Evolutionary conservation across 1,140 invertebrate species (phyloP).

Genomic region (Popillia japonica): DNA sequence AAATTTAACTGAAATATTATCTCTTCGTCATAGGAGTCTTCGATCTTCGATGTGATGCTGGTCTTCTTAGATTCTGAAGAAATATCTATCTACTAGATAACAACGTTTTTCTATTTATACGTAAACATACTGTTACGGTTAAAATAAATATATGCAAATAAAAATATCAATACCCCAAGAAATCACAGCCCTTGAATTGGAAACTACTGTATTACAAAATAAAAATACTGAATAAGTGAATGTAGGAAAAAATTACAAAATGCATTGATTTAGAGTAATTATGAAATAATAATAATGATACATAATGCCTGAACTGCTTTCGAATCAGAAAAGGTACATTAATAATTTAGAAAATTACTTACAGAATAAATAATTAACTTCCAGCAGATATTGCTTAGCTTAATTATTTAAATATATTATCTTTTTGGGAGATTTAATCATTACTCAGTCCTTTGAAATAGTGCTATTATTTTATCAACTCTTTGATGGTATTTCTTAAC

Average conservation of each 20-base stretch:
- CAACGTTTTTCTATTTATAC: not conserved
- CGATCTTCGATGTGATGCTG: constrained; percentile 17
- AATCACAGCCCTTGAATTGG: constrained; percentile 7
- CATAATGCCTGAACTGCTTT: too few species aligned
- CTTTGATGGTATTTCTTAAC: too few species aligned
- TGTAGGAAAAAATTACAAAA: not conserved
- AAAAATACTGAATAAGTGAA: not conserved
- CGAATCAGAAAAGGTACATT: too few species aligned
- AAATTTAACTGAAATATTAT: constrained; percentile 2
- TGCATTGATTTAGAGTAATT: not conserved
- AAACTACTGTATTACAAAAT: constrained; percentile 16
- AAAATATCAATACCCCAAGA: not conserved
- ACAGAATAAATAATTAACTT: too few species aligned
- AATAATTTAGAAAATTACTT: too few species aligned
- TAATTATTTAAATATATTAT: too few species aligned
- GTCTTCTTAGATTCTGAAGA: not conserved
- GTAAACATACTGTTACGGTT: not conserved
- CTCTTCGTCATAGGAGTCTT: not conserved
- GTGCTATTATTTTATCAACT: too few species aligned
- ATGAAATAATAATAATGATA: too few species aligned
- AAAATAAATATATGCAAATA: not conserved
- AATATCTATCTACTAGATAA: not conserved
- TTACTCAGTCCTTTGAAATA: too few species aligned
- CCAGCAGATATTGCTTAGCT: too few species aligned
- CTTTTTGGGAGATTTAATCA: too few species aligned